Evolutionary conservation across 2,113 vertebrate genomes (phyloP).

Genomic region (Plestiodon gilberti): DNA sequence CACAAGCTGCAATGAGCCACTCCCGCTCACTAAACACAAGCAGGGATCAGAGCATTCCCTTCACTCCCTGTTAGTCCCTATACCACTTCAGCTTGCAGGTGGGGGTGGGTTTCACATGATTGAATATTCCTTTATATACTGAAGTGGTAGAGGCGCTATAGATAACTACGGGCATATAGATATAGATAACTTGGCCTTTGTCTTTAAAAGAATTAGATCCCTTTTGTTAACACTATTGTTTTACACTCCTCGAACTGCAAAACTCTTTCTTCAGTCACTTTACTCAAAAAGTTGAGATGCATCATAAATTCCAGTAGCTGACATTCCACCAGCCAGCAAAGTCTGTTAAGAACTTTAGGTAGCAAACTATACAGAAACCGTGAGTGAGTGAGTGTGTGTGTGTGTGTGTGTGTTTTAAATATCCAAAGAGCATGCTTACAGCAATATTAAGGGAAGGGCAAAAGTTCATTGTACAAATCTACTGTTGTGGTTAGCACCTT

Average conservation of each 20-base stretch:
- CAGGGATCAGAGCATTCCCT: no score
- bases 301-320: neutral
- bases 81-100: no score
- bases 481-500: neutral
- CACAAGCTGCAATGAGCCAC: no score
- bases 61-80: no score
- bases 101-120: no score
- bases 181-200: no score
- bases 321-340: neutral
- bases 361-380: neutral
- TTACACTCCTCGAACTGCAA: neutral
- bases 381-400: no score
- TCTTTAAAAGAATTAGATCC: neutral
- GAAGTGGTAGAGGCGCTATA: no score
- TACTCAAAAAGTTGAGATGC: neutral
- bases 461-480: neutral
- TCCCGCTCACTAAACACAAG: no score
- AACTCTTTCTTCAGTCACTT: neutral
- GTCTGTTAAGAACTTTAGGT: neutral
- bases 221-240: neutral
- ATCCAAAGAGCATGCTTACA: neutral
- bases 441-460: neutral
- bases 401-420: no score
- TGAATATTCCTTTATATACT: no score
- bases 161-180: no score